Conservation (phyloP, 2,888 invertebrate species). For the Ophioninae sp. region DNA sequence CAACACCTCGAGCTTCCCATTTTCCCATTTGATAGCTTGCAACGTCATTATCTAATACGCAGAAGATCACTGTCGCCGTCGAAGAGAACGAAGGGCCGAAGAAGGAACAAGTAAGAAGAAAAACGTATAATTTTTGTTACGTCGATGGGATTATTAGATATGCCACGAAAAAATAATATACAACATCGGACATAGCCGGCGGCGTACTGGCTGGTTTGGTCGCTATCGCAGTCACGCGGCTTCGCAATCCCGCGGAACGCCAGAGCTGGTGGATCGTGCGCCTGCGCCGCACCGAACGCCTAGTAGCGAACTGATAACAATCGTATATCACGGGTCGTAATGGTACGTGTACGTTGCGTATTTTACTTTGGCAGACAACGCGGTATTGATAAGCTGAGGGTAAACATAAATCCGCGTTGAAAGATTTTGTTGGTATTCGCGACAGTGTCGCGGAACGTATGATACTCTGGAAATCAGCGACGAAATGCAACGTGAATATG, state of each 20-base stretch:
- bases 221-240: background rate
- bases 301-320: background rate
- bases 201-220: background rate
- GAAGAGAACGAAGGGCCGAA: conserved; percentile 1
- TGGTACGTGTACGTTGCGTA: no score
- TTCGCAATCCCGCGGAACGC: no score
- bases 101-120: background rate
- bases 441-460: no score
- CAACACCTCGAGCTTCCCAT: conserved; percentile 90
- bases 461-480: no score
- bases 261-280: background rate
- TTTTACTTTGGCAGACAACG: no score
- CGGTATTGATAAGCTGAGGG: no score
- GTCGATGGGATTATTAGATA: background rate
- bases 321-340: background rate
- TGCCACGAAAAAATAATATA: background rate
- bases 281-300: background rate
- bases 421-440: no score
- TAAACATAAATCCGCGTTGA: no score
- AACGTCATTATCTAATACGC: conserved; percentile 85
- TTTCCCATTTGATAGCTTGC: conserved; percentile 91
- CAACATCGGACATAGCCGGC: background rate
- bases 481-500: no score
- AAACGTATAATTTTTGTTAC: background rate
- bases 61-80: background rate